Evolutionary conservation across 2,797 vertebrate genomes (phyloP).

Genomic region (Squalus acanthias): DNA sequence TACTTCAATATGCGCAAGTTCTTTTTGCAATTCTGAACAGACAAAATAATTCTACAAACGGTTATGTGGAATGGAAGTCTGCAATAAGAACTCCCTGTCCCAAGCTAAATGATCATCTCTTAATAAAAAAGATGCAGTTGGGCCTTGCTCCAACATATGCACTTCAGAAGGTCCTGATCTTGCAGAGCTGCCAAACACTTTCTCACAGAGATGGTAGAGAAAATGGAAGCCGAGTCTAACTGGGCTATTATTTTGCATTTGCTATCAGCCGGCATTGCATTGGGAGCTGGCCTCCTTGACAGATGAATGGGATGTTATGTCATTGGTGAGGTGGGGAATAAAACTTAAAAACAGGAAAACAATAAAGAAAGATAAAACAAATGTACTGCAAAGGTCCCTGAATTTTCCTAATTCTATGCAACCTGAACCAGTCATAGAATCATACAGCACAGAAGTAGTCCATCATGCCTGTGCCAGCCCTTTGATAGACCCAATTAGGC

Average conservation of each 20-base stretch:
- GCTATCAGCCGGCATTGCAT: not conserved
- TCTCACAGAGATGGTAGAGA: not conserved
- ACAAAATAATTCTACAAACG: not conserved
- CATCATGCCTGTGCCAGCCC: not conserved
- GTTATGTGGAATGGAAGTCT: not conserved
- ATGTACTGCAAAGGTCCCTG: not conserved
- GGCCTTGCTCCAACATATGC: conserved; percentile 4
- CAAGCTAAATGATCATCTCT: not conserved
- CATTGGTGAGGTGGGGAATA: not conserved
- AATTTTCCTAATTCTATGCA: not conserved
- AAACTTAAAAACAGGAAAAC: not conserved
- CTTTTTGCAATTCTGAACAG: not conserved
- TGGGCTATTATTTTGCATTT: not conserved
- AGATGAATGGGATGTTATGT: not conserved
- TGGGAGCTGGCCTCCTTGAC: not conserved
- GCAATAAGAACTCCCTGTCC: not conserved
- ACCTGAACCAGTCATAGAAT: not conserved
- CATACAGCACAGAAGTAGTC: not conserved
- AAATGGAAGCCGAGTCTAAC: not conserved
- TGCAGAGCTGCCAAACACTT: not conserved
- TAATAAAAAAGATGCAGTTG: not conserved
- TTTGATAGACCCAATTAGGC: not conserved
- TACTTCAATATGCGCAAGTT: not conserved
- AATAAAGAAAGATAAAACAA: not conserved
- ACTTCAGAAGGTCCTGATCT: not conserved